Evolutionary conservation across 2,888 invertebrate species (phyloP), one percentile per base, ranked within the genome.

Genomic region (Harpalus rufipes): DNA sequence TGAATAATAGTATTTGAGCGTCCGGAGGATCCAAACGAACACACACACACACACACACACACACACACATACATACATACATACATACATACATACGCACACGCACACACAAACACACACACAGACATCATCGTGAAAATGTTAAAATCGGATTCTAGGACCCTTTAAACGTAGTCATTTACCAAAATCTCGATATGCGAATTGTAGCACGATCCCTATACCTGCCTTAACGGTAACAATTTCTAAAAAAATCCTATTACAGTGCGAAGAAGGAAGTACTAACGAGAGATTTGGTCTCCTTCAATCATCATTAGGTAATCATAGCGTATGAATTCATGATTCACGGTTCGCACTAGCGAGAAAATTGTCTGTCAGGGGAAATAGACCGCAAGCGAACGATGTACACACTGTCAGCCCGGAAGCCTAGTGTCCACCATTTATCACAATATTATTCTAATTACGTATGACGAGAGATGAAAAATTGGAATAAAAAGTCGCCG

Each of bases 381-480:
- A 80, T 79, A 80, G 7, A 44, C 10, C 63, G 41, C 41, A 18
- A 61, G n/a, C 44, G 68, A 32, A 8, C 32, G 21, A 51, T 51
- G 44, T 12, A 51, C 44, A 51, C 12, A 8, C 8, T 51, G 44
- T 32, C 32, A 32, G 32, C 32, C 32, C 32, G 32, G n/a, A 68
- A 74, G 72, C 59, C 41, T 59, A 61, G 80, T 80, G 63, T 21
- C 51, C 41, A 44, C 80, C 63, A 80, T 80, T 80, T 80, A 80
- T 80, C 80, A 80, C 80, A 61, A 80, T 80, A 80, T 80, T 80
- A 63, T 80, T 80, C 80, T 80, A 80, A 80, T 80, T 80, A 79
- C 61, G 79, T 39, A 79, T 58, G 79, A 79, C 32, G 61, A 80
- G 59, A 41, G 80, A 61, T 61, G 63, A 63, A 80, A 59, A 63